A percentile compares a stretch with the other conserved stretches of the same genome.
These are phyloP conservation scores for Teleogryllus oceanicus DNA, from an alignment of 2,888 invertebrate species.

Conservation along the genomic window DNA sequence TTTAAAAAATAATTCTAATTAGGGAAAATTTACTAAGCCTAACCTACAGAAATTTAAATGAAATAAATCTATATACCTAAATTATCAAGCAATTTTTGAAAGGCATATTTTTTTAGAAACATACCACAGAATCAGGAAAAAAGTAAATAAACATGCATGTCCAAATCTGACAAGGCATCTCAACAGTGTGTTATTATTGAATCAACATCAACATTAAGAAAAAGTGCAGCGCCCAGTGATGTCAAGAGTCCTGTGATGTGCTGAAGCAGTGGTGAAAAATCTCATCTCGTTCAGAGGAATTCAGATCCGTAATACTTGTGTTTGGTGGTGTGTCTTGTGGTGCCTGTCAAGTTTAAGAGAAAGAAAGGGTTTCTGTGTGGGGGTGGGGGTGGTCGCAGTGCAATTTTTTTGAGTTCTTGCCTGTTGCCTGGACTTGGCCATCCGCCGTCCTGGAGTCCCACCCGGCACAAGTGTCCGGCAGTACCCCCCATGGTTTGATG, in stretches of 20 bases:
- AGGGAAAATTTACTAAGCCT: neutral
- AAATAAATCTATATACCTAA: neutral
- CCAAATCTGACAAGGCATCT: no score
- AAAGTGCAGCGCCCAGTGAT: no score
- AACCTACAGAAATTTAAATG: neutral
- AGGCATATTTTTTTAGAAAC: neutral
- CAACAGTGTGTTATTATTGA: no score
- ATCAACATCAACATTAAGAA: no score
- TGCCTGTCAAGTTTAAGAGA: no score
- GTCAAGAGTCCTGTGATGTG: no score
- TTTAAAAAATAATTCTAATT: neutral
- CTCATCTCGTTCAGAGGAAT: no score
- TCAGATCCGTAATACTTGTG: no score
- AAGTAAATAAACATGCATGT: no score
- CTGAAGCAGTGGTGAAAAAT: no score
- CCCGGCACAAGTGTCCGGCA: slow-evolving; percentile 49
- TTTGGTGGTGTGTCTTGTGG: no score
- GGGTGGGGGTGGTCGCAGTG: neutral
- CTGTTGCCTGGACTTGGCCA: neutral
- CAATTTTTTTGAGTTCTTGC: slow-evolving; percentile 6
- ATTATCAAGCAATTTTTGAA: neutral
- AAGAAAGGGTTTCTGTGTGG: neutral
- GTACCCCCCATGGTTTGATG: slow-evolving; percentile 46
- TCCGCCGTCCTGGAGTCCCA: slow-evolving; percentile 56
- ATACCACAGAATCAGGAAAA: no score